These are phyloP conservation scores for Stenopsyche tienmushanensis DNA, from an alignment of 1,140 invertebrate species.

Conservation along the genomic window DNA sequence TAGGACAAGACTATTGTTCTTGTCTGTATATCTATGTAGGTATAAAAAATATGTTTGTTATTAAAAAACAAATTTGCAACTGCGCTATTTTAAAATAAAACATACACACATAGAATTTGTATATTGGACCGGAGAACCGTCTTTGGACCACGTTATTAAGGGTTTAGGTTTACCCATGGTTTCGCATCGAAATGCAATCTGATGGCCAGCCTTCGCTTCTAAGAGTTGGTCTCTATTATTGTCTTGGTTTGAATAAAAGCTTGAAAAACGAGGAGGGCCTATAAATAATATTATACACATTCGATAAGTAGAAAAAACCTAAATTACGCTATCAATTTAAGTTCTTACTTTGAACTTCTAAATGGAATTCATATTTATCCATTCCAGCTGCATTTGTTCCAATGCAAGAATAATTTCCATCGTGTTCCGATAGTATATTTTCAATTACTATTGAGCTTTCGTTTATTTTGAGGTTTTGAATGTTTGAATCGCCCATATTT, in stretches of 20 bases:
- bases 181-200: conserved; percentile 45
- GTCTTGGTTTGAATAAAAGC: neutral
- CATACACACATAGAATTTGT: neutral
- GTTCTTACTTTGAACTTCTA: conserved; percentile 49
- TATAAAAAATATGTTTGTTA: neutral
- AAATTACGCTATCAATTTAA: neutral
- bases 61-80: neutral
- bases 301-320: neutral
- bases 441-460: conserved; percentile 23
- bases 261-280: neutral
- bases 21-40: conserved; percentile 44
- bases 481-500: conserved; percentile 5
- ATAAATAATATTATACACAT: neutral
- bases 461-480: neutral
- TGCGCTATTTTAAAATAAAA: neutral
- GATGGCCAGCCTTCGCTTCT: conserved; percentile 43
- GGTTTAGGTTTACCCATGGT: conserved; percentile 46
- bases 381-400: conserved; percentile 47
- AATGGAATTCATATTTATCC: conserved; percentile 44
- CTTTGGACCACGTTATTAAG: conserved; percentile 48
- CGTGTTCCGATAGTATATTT: too few species aligned
- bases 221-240: conserved; percentile 6
- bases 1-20: conserved; percentile 45
- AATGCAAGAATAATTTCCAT: conserved; percentile 47
- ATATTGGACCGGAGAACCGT: conserved; percentile 24